Base-by-base conservation (phyloP, 2,797 vertebrate species). In the Schizopygopsis pylzovi region DNA sequence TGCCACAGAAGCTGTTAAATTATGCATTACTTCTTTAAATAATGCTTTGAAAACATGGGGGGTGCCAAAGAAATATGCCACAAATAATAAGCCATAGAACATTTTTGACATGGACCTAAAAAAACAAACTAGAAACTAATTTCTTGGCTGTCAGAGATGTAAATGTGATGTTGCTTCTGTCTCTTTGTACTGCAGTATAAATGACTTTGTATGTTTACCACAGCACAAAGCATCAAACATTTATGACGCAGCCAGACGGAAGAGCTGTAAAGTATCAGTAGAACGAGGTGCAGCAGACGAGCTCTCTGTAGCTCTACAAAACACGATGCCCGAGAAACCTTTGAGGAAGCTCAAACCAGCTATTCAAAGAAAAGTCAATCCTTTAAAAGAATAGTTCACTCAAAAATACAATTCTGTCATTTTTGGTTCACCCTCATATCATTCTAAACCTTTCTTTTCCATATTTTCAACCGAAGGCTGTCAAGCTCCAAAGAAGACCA, bases 221-320 rank as follows among this genome's bases (percentile, higher is more conserved):
- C 63, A 85, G 73, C 72, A 63, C 79, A 88, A 80, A 80, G 63
- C 70, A 89, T 93, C 81, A 93, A 93, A 90, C 90, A 92, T 93
- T 91, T 61, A 92, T 91, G 25, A 78, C 6, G 47, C 90, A 86
- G 67, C 45, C 83, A 90, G 81, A 88, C 75, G 68, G 76, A 85
- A 80, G 49, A 81, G 75, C 65, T 79, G 78, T 81, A 86, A 87
- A 88, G 43, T 85, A 84, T 77, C 0, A n/a, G 52, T 45, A 85
- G 79, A 87, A 49, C 2, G 81, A 79, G 70, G 43, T 78, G 70
- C 63, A 47, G 82, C 56, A 83, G 49, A 78, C 68, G n/a, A 33
- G 61, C 52, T 56, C 63, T 82, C 47, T 81, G 49, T 83, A 82
- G 61, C 73, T 65, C 43, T 56, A 49, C n/a, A 85, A 77, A 87